Percentiles rank a stretch among this genome's conserved stretches.
These are phyloP conservation scores for Ginglymostoma cirratum DNA, from an alignment of 2,113 vertebrate genomes.

Conservation along the genomic window DNA sequence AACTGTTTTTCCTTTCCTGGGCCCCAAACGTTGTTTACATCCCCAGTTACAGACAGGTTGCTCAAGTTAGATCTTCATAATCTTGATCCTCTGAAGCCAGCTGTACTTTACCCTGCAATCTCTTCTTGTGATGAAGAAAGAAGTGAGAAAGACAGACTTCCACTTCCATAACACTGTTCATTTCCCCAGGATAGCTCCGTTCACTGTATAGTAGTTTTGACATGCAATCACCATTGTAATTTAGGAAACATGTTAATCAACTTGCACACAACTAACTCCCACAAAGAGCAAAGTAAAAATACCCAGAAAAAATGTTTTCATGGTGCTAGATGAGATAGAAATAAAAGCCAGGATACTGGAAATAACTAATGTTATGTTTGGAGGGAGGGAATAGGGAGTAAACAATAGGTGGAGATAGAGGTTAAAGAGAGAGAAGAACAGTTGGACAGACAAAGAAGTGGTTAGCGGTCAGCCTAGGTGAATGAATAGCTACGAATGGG, in stretches of 20 bases:
- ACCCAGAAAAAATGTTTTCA: background rate
- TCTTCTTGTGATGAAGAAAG: background rate
- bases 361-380: background rate
- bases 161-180: background rate
- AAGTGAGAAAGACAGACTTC: background rate
- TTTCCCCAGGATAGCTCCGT: background rate
- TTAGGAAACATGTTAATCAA: background rate
- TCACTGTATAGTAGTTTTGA: background rate
- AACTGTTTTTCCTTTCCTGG: conserved; percentile 1
- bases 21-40: conserved; percentile 26
- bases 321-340: background rate
- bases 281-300: background rate
- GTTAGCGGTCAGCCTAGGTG: too few species aligned
- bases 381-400: too few species aligned
- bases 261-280: background rate
- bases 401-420: too few species aligned
- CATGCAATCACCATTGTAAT: background rate
- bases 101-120: background rate
- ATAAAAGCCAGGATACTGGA: background rate
- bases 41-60: background rate
- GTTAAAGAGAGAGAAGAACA: too few species aligned
- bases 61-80: conserved; percentile 7
- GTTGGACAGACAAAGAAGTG: too few species aligned
- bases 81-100: background rate
- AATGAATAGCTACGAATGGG: too few species aligned